A percentile compares a stretch with the other conserved stretches of the same genome.
Conservation (phyloP, 2,888 invertebrate genomes). For the Apocheima hispidaria region DNA sequence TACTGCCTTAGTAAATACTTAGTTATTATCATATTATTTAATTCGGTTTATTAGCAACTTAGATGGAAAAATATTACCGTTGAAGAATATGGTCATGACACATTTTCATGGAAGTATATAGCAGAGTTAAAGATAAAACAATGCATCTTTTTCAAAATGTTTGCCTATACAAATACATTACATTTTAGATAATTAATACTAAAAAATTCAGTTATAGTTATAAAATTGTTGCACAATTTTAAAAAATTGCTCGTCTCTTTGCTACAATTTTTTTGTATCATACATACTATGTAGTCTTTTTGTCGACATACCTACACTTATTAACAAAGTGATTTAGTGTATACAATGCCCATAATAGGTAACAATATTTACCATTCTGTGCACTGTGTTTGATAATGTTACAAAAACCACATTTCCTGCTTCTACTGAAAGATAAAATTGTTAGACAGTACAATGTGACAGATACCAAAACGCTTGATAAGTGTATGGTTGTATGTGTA, state of each 20-base stretch:
- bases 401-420: conserved; percentile 5
- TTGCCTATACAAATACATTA: not conserved
- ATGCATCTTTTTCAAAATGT: not conserved
- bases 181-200: not conserved
- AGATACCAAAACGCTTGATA: not conserved
- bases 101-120: not conserved
- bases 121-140: conserved; percentile 3
- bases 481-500: not conserved
- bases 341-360: not conserved
- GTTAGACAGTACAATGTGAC: not conserved
- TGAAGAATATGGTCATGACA: not conserved
- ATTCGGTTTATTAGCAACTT: too few species aligned
- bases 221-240: not conserved
- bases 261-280: too few species aligned
- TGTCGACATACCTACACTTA: too few species aligned
- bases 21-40: too few species aligned
- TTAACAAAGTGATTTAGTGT: not conserved
- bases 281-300: too few species aligned
- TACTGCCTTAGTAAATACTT: too few species aligned
- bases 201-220: not conserved
- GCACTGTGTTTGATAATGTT: conserved; percentile 5
- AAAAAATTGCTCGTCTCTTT: not conserved
- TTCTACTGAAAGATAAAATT: not conserved
- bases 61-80: not conserved
- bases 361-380: not conserved